phyloP scores from a whole-genome alignment of 1,140 invertebrate species.

The Drosophila leontia region DNA sequence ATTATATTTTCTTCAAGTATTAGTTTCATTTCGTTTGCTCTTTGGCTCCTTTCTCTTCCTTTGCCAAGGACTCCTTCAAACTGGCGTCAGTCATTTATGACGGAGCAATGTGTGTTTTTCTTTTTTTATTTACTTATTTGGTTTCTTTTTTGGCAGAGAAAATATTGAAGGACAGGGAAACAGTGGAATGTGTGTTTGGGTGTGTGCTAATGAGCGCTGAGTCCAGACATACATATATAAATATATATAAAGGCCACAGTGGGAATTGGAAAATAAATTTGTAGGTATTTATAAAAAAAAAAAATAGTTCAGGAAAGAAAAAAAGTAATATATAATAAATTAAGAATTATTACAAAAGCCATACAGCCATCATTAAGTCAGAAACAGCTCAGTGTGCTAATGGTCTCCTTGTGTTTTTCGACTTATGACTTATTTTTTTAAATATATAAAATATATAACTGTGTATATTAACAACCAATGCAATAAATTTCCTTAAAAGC shows the following conservation, averaged over 20 bases:
- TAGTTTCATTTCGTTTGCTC: not conserved
- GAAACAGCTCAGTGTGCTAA: no score
- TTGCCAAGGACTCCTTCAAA: slow-evolving; percentile 20
- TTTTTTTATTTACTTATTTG: not conserved
- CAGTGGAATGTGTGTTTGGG: slow-evolving; percentile 26
- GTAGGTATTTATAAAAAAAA: no score
- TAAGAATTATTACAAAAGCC: no score
- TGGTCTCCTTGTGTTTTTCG: no score
- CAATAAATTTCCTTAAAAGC: no score
- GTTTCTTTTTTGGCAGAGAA: slow-evolving; percentile 14
- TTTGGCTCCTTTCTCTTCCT: not conserved
- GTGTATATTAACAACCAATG: no score
- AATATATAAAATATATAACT: no score
- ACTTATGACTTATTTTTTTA: no score
- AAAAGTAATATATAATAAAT: no score
- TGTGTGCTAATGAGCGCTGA: slow-evolving; percentile 65
- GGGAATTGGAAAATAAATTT: not conserved
- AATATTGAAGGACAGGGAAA: not conserved
- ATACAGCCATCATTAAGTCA: no score
- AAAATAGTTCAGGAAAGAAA: no score
- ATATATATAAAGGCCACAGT: not conserved
- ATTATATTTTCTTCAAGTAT: not conserved
- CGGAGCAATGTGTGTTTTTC: slow-evolving; percentile 65
- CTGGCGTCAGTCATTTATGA: slow-evolving; percentile 73
- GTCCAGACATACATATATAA: slow-evolving; percentile 24